phyloP scores from a whole-genome alignment of 2,888 invertebrate genomes.

The Ennomos fuscantarius region DNA sequence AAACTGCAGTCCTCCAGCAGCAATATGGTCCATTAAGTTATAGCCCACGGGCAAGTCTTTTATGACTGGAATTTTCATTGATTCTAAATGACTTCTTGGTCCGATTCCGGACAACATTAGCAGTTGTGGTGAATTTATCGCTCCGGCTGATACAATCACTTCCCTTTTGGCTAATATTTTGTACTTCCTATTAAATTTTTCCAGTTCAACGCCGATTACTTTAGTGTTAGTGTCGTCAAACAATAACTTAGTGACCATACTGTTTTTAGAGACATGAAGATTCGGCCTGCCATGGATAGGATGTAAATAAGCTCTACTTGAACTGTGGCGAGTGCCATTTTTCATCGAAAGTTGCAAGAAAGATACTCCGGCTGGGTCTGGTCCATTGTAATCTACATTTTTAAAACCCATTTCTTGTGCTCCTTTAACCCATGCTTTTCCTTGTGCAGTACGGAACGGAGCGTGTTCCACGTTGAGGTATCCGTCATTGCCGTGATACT shows the following conservation, averaged over 20 bases:
- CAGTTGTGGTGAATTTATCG: slow-evolving; percentile 91
- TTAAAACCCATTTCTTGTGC: slow-evolving; percentile 86
- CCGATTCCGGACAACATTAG: slow-evolving; percentile 93
- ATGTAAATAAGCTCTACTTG: slow-evolving; percentile 88
- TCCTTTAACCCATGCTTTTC: slow-evolving; percentile 86
- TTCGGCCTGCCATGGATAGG: slow-evolving; percentile 86
- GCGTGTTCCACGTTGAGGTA: slow-evolving; percentile 83
- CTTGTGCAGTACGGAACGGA: slow-evolving; percentile 79
- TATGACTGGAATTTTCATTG: slow-evolving; percentile 81
- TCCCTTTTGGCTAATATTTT: slow-evolving; percentile 87
- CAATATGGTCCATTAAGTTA: slow-evolving; percentile 89
- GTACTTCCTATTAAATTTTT: slow-evolving; percentile 77
- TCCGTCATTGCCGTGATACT: slow-evolving; percentile 84
- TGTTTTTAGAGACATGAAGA: slow-evolving; percentile 85
- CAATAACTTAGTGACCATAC: slow-evolving; percentile 85
- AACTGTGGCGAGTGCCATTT: slow-evolving; percentile 88
- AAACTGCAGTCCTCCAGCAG: slow-evolving; percentile 87
- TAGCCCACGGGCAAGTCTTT: slow-evolving; percentile 87
- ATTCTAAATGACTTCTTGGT: slow-evolving; percentile 84
- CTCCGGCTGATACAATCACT: slow-evolving; percentile 90
- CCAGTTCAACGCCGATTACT: slow-evolving; percentile 86
- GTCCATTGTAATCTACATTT: slow-evolving; percentile 86
- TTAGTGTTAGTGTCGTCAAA: slow-evolving; percentile 82
- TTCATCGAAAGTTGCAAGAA: slow-evolving; percentile 87
- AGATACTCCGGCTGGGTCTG: slow-evolving; percentile 86